Evolutionary conservation across 2,113 vertebrate genomes (phyloP).

Genomic region (Addax nasomaculatus): DNA sequence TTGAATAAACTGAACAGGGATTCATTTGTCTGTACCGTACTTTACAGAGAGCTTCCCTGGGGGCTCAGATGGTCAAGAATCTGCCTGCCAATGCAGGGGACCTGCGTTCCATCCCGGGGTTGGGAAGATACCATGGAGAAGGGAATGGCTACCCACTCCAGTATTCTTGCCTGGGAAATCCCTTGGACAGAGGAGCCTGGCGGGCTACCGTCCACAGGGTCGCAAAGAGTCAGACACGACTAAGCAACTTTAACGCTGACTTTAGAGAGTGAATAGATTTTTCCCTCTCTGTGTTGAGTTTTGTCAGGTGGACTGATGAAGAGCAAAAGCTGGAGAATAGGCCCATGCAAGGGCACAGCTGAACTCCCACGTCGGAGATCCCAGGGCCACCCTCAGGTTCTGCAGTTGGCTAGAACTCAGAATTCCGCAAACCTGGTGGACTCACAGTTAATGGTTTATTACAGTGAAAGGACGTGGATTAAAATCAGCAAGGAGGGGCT

Average conservation of each 20-base stretch:
- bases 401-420: neutral
- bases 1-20: constrained; percentile 60
- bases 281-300: neutral
- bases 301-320: neutral
- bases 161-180: neutral
- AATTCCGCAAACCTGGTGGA: neutral
- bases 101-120: accelerated
- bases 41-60: neutral
- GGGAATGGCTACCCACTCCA: neutral
- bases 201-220: neutral
- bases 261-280: neutral
- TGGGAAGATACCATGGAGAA: neutral
- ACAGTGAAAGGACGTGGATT: neutral
- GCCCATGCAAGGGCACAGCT: neutral
- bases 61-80: neutral
- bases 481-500: neutral
- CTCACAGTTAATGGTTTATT: neutral
- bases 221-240: neutral
- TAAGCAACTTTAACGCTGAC: neutral
- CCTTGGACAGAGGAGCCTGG: neutral
- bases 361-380: neutral
- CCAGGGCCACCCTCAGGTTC: neutral
- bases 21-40: neutral
- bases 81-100: neutral
- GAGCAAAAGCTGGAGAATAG: neutral